These are phyloP conservation scores for Leucophenga varia DNA, from an alignment of 1,140 invertebrate species.

Conservation along the genomic window DNA sequence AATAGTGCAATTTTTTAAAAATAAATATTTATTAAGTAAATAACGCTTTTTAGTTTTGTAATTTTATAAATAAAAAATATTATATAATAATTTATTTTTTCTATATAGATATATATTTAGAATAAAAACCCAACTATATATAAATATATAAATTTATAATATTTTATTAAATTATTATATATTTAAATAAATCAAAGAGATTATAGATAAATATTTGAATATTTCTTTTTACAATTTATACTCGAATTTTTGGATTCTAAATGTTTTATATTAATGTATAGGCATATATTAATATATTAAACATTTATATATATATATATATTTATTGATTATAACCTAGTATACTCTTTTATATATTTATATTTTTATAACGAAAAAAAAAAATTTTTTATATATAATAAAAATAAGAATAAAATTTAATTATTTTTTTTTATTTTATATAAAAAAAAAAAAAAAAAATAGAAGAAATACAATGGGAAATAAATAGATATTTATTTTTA, in stretches of 20 bases:
- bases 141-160: slow-evolving; percentile 25
- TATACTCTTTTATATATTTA: no score
- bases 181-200: slow-evolving; percentile 24
- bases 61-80: slow-evolving; percentile 1
- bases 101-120: slow-evolving; percentile 16
- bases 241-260: slow-evolving; percentile 19
- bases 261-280: slow-evolving; percentile 30
- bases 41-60: slow-evolving; percentile 5
- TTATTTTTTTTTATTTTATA: not conserved
- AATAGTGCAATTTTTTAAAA: slow-evolving; percentile 25
- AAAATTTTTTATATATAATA: slow-evolving; percentile 4
- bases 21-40: slow-evolving; percentile 27
- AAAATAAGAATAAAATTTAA: not conserved
- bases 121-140: slow-evolving; percentile 16
- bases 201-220: slow-evolving; percentile 16
- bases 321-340: slow-evolving; percentile 21
- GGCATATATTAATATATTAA: slow-evolving; percentile 26
- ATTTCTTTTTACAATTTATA: slow-evolving; percentile 14
- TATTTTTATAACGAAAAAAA: no score
- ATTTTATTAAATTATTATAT: slow-evolving; percentile 22
- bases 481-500: no score
- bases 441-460: not conserved
- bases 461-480: no score
- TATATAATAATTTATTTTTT: slow-evolving; percentile 11
- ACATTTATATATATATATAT: slow-evolving; percentile 35